Evolutionary conservation across 2,113 vertebrate genomes (phyloP).

Genomic region (Labrus mixtus): DNA sequence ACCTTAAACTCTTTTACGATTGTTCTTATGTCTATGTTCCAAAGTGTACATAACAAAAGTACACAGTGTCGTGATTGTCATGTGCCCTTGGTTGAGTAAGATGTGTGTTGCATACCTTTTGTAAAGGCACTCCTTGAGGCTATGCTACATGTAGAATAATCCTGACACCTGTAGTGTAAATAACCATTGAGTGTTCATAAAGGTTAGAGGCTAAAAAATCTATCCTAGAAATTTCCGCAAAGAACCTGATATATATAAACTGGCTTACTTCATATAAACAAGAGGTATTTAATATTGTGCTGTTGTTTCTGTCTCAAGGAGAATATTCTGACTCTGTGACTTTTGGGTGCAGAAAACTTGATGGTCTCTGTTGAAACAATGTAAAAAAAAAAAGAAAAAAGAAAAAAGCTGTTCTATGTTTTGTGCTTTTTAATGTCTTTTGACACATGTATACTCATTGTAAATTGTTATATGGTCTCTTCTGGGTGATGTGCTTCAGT

Average conservation of each 20-base stretch:
- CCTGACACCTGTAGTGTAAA: no score
- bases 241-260: no score
- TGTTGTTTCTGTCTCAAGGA: no score
- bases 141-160: not conserved
- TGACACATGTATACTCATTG: not conserved
- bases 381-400: not conserved
- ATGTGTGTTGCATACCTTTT: not conserved
- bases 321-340: not conserved
- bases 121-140: not conserved
- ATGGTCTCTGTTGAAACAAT: not conserved
- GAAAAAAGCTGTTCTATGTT: not conserved
- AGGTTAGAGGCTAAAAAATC: not conserved
- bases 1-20: no score
- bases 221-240: not conserved
- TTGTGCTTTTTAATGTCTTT: slow-evolving; percentile 5
- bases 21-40: not conserved
- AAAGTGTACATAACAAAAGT: not conserved
- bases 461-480: not conserved
- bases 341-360: not conserved
- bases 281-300: not conserved
- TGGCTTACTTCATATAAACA: no score
- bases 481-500: slow-evolving; percentile 1
- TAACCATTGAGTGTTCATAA: not conserved
- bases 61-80: not conserved
- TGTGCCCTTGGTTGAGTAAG: not conserved